Base-by-base conservation (phyloP, 1,140 invertebrate genomes). In the Micrasema longulum region DNA sequence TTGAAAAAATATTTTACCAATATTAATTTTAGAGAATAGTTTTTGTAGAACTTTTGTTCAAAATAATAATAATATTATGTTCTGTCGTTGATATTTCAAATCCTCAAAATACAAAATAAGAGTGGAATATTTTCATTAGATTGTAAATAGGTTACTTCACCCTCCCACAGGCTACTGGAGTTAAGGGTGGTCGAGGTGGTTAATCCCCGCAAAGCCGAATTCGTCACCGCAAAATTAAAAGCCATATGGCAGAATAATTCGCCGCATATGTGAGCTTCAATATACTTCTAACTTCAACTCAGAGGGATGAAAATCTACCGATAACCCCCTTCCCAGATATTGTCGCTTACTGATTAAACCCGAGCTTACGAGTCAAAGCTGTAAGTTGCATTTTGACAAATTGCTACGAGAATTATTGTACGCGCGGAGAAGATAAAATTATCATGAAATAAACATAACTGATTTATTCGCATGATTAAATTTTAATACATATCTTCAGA, bases 181-280 rank as follows among this genome's bases (percentile, higher is more conserved):
- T 26, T 31, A 31, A 48, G 53, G 72, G 72, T 69, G 57, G 48
- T 12, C 68, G 35, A 26, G 23, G 14, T 9, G 69, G 69, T 64
- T 72, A 67, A 72, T 50, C 62, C 43, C 23, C 60, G 62, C 62
- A 75, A 72, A 72, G 41, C 66, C 55, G 22, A 57, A 75, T 75
- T 75, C 74, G 74, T 75, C 74, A 71, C 74, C 74, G 71, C 74
- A 47, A 76, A 76, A 76, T 76, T 76, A 76, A 73, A 76, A 76
- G 70, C 74, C 74, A 76, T 76, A 71, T 76, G 74, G 74, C 74
- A 64, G 71, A 73, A 76, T 76, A 76, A 76, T 73, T 76, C 68
- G 55, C 14, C 74, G 64, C 74, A 76, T 76, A 76, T 76, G 74
- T 22, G 67, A 23, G 35, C 60, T 38, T n/a, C 55, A n/a, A 14